Conservation (phyloP, 2,888 invertebrate genomes). For the Neoitamus cyanurus region DNA sequence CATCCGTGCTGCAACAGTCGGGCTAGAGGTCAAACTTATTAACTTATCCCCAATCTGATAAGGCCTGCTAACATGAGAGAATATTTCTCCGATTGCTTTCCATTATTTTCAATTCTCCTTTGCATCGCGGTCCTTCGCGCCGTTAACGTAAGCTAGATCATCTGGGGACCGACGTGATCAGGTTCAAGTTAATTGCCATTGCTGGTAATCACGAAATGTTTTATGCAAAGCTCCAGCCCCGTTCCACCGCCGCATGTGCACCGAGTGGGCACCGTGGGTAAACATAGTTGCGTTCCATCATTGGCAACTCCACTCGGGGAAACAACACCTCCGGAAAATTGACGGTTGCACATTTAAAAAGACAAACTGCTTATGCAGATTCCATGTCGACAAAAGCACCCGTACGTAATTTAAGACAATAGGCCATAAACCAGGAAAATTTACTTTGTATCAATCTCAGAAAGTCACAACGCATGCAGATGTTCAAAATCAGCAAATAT, state of each 20-base stretch:
- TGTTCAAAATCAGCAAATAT: too few relatives aligned
- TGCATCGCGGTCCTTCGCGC: background rate
- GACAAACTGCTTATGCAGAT: background rate
- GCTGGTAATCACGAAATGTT: slow-evolving; percentile 19
- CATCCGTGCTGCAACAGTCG: background rate
- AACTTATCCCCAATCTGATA: slow-evolving; percentile 37
- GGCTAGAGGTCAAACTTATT: slow-evolving; percentile 38
- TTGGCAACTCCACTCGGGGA: background rate
- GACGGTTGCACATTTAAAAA: background rate
- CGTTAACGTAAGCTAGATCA: slow-evolving; percentile 8
- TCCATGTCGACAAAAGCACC: too few relatives aligned
- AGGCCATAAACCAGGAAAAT: too few relatives aligned
- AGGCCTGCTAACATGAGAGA: slow-evolving; percentile 14
- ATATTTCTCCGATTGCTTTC: slow-evolving; percentile 37
- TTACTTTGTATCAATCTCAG: too few relatives aligned
- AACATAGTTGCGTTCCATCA: background rate
- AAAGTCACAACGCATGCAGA: too few relatives aligned
- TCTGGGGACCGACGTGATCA: slow-evolving; percentile 14
- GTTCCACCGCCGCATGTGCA: background rate
- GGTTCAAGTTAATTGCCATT: slow-evolving; percentile 34
- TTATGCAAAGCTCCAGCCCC: background rate
- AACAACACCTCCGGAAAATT: background rate
- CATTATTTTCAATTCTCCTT: slow-evolving; percentile 41
- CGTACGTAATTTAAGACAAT: too few relatives aligned
- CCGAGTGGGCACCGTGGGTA: background rate